Conservation (phyloP, 2,888 invertebrate species). For the Druceiella hillmani region DNA sequence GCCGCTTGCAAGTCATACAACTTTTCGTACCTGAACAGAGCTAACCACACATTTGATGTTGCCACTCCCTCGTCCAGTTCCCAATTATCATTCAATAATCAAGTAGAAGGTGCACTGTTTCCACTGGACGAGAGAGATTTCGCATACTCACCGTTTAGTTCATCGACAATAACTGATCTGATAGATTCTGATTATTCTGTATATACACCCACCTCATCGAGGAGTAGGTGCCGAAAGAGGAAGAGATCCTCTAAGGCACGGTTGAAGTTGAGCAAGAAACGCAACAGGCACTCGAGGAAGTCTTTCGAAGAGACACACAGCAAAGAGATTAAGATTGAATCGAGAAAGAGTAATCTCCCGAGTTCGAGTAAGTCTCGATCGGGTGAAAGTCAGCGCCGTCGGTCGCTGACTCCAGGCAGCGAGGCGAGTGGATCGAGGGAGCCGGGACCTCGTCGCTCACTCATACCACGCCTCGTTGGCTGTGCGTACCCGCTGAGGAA, state of each 20-base stretch:
- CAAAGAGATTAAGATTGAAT: slow-evolving; percentile 53
- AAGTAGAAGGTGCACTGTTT: slow-evolving; percentile 40
- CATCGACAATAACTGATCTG: slow-evolving; percentile 46
- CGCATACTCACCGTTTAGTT: slow-evolving; percentile 48
- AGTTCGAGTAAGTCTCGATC: slow-evolving; percentile 31
- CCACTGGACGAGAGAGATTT: slow-evolving; percentile 49
- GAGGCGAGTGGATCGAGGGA: too few species aligned
- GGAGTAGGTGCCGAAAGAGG: slow-evolving; percentile 45
- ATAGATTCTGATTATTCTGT: slow-evolving; percentile 48
- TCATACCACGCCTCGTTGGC: slow-evolving; percentile 24
- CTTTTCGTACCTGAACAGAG: too few species aligned
- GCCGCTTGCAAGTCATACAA: too few species aligned
- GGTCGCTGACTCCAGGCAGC: slow-evolving; percentile 26
- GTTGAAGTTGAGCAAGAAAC: slow-evolving; percentile 37
- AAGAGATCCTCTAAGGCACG: slow-evolving; percentile 40
- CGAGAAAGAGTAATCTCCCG: slow-evolving; percentile 35
- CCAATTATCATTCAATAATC: slow-evolving; percentile 3
- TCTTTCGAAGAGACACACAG: slow-evolving; percentile 8
- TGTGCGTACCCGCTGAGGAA: slow-evolving; percentile 36
- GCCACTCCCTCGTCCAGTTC: background rate
- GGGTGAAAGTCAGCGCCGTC: slow-evolving; percentile 21
- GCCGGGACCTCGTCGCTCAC: slow-evolving; percentile 29
- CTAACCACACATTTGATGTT: background rate
- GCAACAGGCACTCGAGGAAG: slow-evolving; percentile 22
- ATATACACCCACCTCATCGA: slow-evolving; percentile 42